These are phyloP conservation scores for Colinus virginianus DNA, from an alignment of 2,113 vertebrate species.

Conservation along the genomic window DNA sequence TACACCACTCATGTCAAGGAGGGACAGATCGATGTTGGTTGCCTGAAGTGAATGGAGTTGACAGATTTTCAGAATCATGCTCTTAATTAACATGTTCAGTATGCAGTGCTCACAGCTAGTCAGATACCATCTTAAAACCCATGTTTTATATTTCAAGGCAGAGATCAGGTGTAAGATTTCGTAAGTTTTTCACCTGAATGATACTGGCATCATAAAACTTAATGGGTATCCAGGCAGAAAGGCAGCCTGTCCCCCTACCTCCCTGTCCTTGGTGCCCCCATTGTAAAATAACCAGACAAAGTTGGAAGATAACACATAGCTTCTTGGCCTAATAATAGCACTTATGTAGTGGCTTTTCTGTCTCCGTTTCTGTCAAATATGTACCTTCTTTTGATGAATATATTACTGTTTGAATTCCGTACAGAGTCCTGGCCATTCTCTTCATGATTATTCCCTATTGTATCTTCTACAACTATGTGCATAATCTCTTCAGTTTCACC, in stretches of 20 bases:
- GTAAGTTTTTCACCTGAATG: not conserved
- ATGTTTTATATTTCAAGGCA: not conserved
- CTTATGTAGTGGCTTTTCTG: not conserved
- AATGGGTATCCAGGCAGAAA: not conserved
- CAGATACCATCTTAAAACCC: not conserved
- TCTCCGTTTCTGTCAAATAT: fast-evolving
- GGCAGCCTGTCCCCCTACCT: not conserved
- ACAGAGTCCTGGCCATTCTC: not conserved
- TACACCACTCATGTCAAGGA: fast-evolving
- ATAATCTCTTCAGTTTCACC: not conserved
- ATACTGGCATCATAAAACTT: not conserved
- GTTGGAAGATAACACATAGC: not conserved
- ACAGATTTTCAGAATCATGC: not conserved
- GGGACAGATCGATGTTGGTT: not conserved
- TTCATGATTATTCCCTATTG: not conserved
- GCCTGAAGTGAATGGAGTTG: not conserved
- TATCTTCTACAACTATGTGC: not conserved
- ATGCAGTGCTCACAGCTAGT: not conserved
- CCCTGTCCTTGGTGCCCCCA: not conserved
- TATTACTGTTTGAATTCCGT: not conserved
- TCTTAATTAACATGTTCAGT: not conserved
- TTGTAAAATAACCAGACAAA: not conserved
- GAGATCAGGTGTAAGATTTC: not conserved
- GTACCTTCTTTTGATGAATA: not conserved
- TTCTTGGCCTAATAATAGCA: not conserved